Base-by-base conservation (phyloP, 1,140 invertebrate species). In the Parasteatoda tepidariorum region DNA sequence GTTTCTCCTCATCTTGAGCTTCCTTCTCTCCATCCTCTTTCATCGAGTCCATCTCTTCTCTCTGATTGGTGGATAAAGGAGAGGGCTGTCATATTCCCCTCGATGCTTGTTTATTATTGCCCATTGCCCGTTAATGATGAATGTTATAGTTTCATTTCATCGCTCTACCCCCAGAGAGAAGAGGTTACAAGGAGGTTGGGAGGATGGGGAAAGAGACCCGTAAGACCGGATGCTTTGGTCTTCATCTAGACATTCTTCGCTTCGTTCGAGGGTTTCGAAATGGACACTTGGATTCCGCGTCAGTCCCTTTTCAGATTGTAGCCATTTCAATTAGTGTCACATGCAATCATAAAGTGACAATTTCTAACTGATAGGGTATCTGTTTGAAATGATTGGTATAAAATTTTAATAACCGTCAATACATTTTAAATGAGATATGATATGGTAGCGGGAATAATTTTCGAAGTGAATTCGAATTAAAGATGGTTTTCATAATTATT, bases 121-220 rank as follows among this genome's bases (percentile, higher is more conserved):
- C 78, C 66, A 81, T 70, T 61, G 78, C 78, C 48, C 78, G 78
- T 81, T 81, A 81, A 81, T 81, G 78, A 81, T 81, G 55, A 70
- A 81, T 81, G 78, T 81, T 70, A 81, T 81, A 79, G 75, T 76
- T 79, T 79, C 75, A 67, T 79, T 79, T 79, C 75, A 57, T 67
- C 61, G 48, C 59, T 33, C 62, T 67, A 41, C n/a, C 15, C 33
- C 55, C 26, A 26, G 15, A 18, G 18, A 22, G 22, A 31, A 22
- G 31, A 33, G n/a, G n/a, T 28, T 9, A 18, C n/a, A 18, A 54
- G 33, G 13, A 15, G 57, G 57, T 7, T 22, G 59, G 73, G 34
- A 11, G 70, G 18, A 26, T 9, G 26, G n/a, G 15, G 38, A 48
- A n/a, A n/a, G n/a, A n/a, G n/a, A n/a, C n/a, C n/a, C n/a, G n/a